Base-by-base conservation (phyloP, 2,797 vertebrate genomes). In the Protonibea diacanthus region DNA sequence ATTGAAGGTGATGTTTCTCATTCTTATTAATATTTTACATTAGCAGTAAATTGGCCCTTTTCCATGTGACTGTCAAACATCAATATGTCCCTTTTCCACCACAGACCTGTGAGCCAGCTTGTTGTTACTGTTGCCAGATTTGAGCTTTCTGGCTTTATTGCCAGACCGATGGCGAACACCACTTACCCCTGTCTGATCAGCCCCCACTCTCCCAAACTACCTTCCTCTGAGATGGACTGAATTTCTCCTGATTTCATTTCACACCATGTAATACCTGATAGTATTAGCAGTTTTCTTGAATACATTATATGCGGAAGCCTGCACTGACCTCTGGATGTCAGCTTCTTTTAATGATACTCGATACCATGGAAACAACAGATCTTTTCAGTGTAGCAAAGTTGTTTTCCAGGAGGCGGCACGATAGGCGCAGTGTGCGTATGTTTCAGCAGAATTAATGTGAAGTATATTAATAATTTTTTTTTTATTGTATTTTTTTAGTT, bases 31-130 rank as follows among this genome's bases (percentile, higher is more conserved):
- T 74, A 40, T 61, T 49, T 69, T 38, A 47, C 60, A n/a, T 53
- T 6, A 47, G 47, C 17, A 52, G 20, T 12, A 38, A 62, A 76
- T 44, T 76, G 23, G 51, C 48, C 68, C 13, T 38, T 71, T 58
- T 9, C 69, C 57, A 8, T 38, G 21, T 62, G 71, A 77, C 29
- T 68, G 62, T 48, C 21, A 75, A 25, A 76, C 57, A 67, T 58
- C n/a, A 33, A 55, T 62, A 65, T 42, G 21, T 62, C 17, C 59
- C 4, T 21, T 66, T 60, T 53, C 45, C 47, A 44, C 18, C 64
- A 33, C 71, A 61, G 40, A 78, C n/a, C 53, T 65, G 21, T 21
- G 40, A 48, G 62, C 45, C 51, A 48, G 56, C n/a, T 55, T 23
- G 27, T 27, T 56, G 52, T n/a, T 25, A 67, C 40, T 17, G 14